Conservation (phyloP, 2,113 vertebrate genomes). For the Leptosomus discolor region DNA sequence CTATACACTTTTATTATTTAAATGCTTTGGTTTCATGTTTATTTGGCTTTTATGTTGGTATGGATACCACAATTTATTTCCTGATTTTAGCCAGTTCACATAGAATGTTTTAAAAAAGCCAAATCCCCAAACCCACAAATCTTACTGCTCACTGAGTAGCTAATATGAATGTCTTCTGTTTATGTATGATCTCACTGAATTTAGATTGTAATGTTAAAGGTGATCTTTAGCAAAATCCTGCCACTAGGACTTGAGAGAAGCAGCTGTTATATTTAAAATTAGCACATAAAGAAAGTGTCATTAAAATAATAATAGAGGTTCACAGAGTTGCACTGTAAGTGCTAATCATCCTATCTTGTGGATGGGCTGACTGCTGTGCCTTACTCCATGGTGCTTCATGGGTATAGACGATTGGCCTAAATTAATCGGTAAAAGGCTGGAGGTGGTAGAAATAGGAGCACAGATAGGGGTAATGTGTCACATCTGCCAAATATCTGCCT, state of each 20-base stretch:
- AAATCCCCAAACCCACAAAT: background rate
- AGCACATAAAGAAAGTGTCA: background rate
- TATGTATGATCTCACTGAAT: constrained; percentile 26
- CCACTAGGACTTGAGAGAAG: constrained; percentile 34
- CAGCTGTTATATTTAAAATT: constrained; percentile 45
- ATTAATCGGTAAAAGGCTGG: background rate
- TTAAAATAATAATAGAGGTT: constrained; percentile 29
- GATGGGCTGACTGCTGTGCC: constrained; percentile 29
- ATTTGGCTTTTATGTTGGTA: background rate
- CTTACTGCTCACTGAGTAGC: background rate
- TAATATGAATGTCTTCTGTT: constrained; percentile 3
- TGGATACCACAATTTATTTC: background rate
- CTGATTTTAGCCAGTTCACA: background rate
- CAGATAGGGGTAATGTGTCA: background rate
- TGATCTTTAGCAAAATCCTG: constrained; percentile 38
- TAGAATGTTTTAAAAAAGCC: background rate
- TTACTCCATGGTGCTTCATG: background rate
- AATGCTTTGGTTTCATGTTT: constrained; percentile 12
- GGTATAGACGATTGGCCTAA: background rate
- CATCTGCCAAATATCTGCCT: constrained; percentile 26
- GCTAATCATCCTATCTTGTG: background rate
- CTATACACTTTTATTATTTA: background rate
- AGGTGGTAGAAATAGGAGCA: background rate
- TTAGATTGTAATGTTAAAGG: constrained; percentile 18
- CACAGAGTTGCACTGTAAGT: background rate